Base-by-base conservation (phyloP, 2,113 vertebrate genomes). In the Paramormyrops kingsleyae region DNA sequence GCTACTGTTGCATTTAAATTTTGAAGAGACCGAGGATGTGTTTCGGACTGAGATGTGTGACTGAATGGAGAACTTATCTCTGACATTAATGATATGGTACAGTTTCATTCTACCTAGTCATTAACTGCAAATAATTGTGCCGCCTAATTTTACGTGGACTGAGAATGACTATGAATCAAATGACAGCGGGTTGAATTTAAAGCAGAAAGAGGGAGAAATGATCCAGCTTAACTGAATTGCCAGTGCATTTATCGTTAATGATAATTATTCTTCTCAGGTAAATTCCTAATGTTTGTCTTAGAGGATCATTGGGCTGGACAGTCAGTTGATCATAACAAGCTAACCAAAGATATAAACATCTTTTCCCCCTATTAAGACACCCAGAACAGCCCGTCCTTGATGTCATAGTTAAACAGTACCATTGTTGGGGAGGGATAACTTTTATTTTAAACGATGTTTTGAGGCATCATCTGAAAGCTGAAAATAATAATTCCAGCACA, bases 81-180 rank as follows among this genome's bases (percentile, higher is more conserved):
- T 89, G 35, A 66, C 7, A 44, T 42, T 70, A 88, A 46, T 66
- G 24, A 50, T 19, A 31, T 39, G 70, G n/a, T 89, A 21, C 66
- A 49, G 47, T 50, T 47, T 50, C n/a, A 46, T 50, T 52, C 44
- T 80, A 80, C 13, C n/a, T 83, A 80, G 15, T 77, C 44, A 89
- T 89, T 77, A 80, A 77, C 44, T 8, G 46, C 42, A 88, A 47
- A 88, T 77, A 77, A 89, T 89, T 89, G 27, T 89, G 19, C 31
- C 31, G 31, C 27, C 77, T 80, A 89, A 80, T 89, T 89, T 62
- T 77, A 77, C 47, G 19, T 31, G 44, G 44, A 89, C n/a, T 13
- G 47, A 5, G 15, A 87, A 21, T 62, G 46, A 80, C 15, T 35
- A 47, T n/a, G 39, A 27, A 62, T 88, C 66, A 89, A 52, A 80